Conservation (phyloP, 1,140 invertebrate species). For the Sinonovacula constricta region DNA sequence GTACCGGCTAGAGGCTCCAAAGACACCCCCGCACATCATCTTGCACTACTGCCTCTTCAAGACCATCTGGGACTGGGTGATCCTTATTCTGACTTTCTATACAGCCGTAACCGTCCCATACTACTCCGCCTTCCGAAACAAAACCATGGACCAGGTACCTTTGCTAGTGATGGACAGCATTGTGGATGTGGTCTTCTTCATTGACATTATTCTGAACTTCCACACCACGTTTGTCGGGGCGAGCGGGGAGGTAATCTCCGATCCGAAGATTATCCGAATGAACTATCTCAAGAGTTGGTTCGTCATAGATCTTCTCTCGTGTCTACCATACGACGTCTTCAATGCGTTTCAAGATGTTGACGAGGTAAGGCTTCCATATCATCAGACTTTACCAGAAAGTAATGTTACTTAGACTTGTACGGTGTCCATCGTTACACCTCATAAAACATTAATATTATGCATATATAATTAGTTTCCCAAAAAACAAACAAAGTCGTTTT, state of each 20-base stretch:
- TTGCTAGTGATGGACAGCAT: constrained; percentile 92
- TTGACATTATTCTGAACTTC: constrained; percentile 99
- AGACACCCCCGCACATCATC: constrained; percentile 99
- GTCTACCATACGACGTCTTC: constrained; percentile 99
- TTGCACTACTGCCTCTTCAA: constrained; percentile 99
- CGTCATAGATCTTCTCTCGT: constrained; percentile 98
- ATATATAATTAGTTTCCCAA: no score
- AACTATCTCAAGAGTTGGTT: constrained; percentile 99
- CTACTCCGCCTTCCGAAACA: constrained; percentile 99
- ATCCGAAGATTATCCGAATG: constrained; percentile 79
- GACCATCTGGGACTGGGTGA: constrained; percentile 99
- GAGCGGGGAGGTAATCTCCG: constrained; percentile 87
- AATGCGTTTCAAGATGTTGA: constrained; percentile 99
- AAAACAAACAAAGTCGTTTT: no score
- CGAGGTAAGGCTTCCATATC: constrained; percentile 89
- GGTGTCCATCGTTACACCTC: no score
- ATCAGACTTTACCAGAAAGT: no score
- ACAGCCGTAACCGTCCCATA: constrained; percentile 99
- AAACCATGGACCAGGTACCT: constrained; percentile 98
- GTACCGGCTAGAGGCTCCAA: constrained; percentile 99
- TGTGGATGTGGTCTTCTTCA: constrained; percentile 99
- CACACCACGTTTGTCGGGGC: constrained; percentile 99
- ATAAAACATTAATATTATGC: no score
- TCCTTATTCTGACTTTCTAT: constrained; percentile 99
- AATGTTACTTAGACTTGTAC: no score